Base-by-base conservation (phyloP, 2,797 vertebrate species). In the Melanotaenia trifasciata region DNA sequence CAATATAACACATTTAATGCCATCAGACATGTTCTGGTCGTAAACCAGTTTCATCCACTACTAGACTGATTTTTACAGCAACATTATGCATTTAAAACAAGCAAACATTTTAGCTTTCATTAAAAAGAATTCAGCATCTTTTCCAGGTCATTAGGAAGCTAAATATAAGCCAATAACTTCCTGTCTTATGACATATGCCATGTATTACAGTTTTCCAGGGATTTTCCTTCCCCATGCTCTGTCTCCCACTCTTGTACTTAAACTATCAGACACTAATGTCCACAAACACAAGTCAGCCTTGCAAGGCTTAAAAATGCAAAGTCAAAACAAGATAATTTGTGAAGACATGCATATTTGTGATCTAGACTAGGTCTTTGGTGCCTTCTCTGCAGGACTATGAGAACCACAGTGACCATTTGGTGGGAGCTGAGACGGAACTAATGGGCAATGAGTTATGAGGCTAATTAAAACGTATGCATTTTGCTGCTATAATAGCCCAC, bases 381-480 rank as follows among this genome's bases (percentile, higher is more conserved):
- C 32, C 28, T 77, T 56, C 47, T 22, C 62, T 76, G 51, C 54
- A 56, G 30, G 43, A 2, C 22, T 38, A 79, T 45, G 33, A 72
- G 62, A 70, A 64, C 70, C 67, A 26, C 60, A n/a, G 68, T 40
- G 33, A 10, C 47, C 50, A 62, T 79, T 79, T 58, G 30, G 54
- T 24, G 51, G 30, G 28, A 73, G 61, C 67, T 70, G 72, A 35
- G 64, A 63, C 73, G 68, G 84, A 84, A 86, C 62, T 79, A 85
- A 88, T 76, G 51, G 60, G 62, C 67, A 58, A 18, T 5, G 18
- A 83, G 76, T 82, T 84, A 81, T 63, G 62, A 78, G 54, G 53
- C 68, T 75, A 83, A 85, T 86, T 72, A 77, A 45, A 62, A 53
- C 65, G 64, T 58, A 64, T 78, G 40, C 67, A 73, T 82, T 75